phyloP scores from a whole-genome alignment of 2,888 invertebrate genomes.

The Morpho deidamia region DNA sequence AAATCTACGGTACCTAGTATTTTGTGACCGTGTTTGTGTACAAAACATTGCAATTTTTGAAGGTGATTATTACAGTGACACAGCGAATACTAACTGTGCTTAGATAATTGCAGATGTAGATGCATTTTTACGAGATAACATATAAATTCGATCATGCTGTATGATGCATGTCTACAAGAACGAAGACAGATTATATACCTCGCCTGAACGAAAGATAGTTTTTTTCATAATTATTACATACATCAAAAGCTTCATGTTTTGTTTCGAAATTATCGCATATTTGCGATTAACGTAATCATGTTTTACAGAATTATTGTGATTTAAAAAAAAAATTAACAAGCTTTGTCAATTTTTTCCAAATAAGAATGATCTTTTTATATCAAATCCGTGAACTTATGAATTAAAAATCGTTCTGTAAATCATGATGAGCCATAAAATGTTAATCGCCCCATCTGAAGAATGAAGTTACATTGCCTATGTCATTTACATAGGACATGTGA shows the following conservation, averaged over 20 bases:
- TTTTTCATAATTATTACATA: conserved; percentile 10
- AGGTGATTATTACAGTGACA: conserved; percentile 3
- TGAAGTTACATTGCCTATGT: too few relatives aligned
- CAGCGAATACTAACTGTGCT: conserved; percentile 1
- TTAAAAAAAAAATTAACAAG: neutral
- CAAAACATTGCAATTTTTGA: neutral
- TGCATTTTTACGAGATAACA: conserved; percentile 20
- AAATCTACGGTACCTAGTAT: conserved; percentile 7
- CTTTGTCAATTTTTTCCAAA: too few relatives aligned
- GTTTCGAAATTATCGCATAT: conserved; percentile 1
- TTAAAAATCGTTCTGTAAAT: conserved; percentile 18
- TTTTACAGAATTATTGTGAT: neutral
- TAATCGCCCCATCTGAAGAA: too few relatives aligned
- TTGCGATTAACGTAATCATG: neutral
- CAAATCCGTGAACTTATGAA: too few relatives aligned
- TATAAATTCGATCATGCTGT: conserved; percentile 1
- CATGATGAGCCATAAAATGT: conserved; percentile 13
- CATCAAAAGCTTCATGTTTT: conserved; percentile 24
- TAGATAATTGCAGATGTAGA: conserved; percentile 1
- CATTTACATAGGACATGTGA: too few relatives aligned
- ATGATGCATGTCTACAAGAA: neutral
- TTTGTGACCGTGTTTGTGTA: conserved; percentile 7
- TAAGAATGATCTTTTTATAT: too few relatives aligned
- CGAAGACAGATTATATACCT: neutral
- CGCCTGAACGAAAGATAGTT: conserved; percentile 14